phyloP scores from a whole-genome alignment of 2,888 invertebrate genomes.

The Lepetodrilus schrolli region DNA sequence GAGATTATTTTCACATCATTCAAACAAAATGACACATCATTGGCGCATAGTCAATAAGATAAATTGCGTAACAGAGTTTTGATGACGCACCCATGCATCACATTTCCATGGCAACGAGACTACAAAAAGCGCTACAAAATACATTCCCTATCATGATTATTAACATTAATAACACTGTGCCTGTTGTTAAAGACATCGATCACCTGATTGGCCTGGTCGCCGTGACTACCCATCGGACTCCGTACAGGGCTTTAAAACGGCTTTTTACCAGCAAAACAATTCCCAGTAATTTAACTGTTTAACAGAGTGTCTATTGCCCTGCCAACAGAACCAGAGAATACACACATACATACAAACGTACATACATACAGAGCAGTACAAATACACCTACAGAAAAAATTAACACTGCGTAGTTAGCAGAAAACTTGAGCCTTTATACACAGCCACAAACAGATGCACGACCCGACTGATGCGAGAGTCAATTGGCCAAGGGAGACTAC shows the following conservation, averaged over 20 bases:
- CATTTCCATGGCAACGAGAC: constrained; percentile 26
- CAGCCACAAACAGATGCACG: background rate
- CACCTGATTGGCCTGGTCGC: background rate
- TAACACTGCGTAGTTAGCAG: constrained; percentile 6
- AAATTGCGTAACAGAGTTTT: constrained; percentile 23
- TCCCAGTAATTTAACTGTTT: background rate
- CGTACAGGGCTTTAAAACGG: background rate
- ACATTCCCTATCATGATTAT: constrained; percentile 23
- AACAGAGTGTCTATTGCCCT: background rate
- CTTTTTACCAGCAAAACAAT: constrained; percentile 16
- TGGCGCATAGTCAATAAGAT: constrained; percentile 26
- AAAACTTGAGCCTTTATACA: constrained; percentile 24
- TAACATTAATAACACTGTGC: constrained; percentile 17
- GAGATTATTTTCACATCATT: constrained; percentile 27
- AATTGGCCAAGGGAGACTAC: constrained; percentile 10
- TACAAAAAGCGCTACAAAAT: constrained; percentile 26
- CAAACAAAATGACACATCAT: constrained; percentile 27
- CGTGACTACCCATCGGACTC: background rate
- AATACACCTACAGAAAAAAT: background rate
- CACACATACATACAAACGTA: constrained; percentile 26
- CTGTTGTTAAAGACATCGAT: constrained; percentile 1
- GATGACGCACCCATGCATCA: constrained; percentile 17
- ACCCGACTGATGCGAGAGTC: background rate
- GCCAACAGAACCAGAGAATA: constrained; percentile 18
- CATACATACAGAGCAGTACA: constrained; percentile 16